Conservation (phyloP, 2,888 invertebrate species). For the Ariolimax columbianus region DNA sequence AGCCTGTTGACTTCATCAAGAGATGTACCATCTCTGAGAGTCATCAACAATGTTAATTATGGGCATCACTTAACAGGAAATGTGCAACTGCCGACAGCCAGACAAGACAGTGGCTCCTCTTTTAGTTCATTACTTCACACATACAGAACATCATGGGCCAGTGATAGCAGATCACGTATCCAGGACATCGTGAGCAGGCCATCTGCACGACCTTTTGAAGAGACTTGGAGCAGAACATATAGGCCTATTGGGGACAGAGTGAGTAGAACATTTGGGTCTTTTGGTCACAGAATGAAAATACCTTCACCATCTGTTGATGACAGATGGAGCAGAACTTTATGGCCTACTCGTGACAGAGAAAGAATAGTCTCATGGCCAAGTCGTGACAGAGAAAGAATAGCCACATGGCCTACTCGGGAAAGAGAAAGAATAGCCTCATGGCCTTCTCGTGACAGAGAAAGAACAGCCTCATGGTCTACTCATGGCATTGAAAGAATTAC, state of each 20-base stretch:
- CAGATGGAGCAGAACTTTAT: not conserved
- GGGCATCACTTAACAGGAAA: not conserved
- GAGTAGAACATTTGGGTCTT: not conserved
- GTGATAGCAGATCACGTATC: not conserved
- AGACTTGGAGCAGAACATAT: too few species aligned
- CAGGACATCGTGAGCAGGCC: not conserved
- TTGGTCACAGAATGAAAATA: not conserved
- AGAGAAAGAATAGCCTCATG: not conserved
- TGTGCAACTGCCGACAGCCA: not conserved
- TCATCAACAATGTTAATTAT: not conserved
- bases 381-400: not conserved
- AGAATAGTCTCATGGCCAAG: not conserved
- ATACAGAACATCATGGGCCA: not conserved
- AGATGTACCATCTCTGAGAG: not conserved
- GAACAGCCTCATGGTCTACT: not conserved
- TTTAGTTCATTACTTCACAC: not conserved
- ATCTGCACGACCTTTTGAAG: too few species aligned
- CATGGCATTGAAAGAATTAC: not conserved
- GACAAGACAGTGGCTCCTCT: not conserved
- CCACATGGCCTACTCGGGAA: not conserved
- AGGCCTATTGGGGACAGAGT: too few species aligned
- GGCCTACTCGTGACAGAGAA: not conserved
- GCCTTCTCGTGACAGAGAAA: not conserved
- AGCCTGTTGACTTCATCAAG: not conserved
- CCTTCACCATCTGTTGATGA: not conserved